phyloP scores from a whole-genome alignment of 1,140 invertebrate genomes.

The Leptestheria dahalacensis region DNA sequence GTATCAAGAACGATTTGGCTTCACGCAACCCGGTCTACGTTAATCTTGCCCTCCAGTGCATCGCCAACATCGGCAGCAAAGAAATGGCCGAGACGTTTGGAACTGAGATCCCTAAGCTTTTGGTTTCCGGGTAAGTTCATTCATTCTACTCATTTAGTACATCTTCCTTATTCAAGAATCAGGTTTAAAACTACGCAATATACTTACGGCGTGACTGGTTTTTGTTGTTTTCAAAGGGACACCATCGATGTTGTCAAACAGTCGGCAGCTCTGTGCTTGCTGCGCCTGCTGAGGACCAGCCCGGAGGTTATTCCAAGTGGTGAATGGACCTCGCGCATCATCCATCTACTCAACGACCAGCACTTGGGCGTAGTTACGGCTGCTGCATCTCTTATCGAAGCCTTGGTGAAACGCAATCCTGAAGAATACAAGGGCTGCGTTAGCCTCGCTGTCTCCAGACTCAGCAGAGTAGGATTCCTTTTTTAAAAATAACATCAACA shows the following conservation, averaged over 20 bases:
- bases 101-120: constrained; percentile 91
- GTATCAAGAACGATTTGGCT: constrained; percentile 95
- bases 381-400: constrained; percentile 93
- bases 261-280: constrained; percentile 89
- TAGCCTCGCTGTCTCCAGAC: constrained; percentile 86
- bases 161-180: no score
- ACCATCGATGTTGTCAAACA: constrained; percentile 99
- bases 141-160: not conserved
- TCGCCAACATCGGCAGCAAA: constrained; percentile 97
- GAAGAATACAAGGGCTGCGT: constrained; percentile 99
- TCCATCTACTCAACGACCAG: constrained; percentile 96
- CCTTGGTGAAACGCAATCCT: constrained; percentile 93
- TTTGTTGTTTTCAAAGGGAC: constrained; percentile 44
- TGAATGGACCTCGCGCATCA: constrained; percentile 97
- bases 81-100: constrained; percentile 99
- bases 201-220: no score
- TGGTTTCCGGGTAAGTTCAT: constrained; percentile 75
- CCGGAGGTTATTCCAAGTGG: constrained; percentile 90
- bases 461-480: constrained; percentile 68
- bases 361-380: constrained; percentile 99
- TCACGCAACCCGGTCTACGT: constrained; percentile 97
- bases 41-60: constrained; percentile 97
- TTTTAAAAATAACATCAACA: no score
- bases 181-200: not conserved
- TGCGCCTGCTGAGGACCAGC: constrained; percentile 81